phyloP scores from a whole-genome alignment of 2,113 vertebrate species.

The Hemichromis elongatus region DNA sequence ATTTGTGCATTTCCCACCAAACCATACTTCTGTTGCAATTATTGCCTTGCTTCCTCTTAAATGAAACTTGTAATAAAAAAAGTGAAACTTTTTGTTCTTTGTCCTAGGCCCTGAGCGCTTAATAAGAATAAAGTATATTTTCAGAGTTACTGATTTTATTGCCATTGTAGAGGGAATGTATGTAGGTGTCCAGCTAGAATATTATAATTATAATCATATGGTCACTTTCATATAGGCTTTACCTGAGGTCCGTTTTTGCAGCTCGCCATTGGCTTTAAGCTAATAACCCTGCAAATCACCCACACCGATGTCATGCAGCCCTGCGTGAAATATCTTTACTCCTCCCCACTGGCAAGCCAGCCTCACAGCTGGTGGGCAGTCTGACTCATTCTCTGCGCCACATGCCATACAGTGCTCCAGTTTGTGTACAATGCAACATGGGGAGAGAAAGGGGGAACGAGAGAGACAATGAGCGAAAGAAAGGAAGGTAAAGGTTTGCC shows the following conservation, averaged over 20 bases:
- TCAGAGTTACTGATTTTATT: background rate
- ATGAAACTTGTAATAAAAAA: background rate
- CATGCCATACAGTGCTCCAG: conserved; percentile 55
- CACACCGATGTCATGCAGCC: conserved; percentile 16
- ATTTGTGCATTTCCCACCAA: background rate
- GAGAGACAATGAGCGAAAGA: background rate
- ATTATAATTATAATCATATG: background rate
- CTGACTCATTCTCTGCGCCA: conserved; percentile 66
- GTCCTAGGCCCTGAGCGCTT: background rate
- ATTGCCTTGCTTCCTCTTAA: background rate
- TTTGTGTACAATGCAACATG: conserved; percentile 51
- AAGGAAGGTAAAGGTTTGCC: background rate
- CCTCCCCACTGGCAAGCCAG: conserved; percentile 30
- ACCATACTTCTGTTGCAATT: background rate
- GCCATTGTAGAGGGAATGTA: background rate
- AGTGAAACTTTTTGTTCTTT: background rate
- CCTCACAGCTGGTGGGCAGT: conserved; percentile 67
- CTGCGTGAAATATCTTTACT: conserved; percentile 45
- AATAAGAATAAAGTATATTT: background rate
- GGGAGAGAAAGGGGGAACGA: background rate
- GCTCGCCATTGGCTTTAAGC: background rate
- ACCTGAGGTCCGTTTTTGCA: background rate
- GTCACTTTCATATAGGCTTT: background rate
- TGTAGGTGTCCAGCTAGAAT: background rate
- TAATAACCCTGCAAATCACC: conserved; percentile 35